Percentiles rank a stretch among this genome's conserved stretches.
Evolutionary conservation across 1,140 invertebrate species (phyloP).

Genomic region (Arion vulgaris): DNA sequence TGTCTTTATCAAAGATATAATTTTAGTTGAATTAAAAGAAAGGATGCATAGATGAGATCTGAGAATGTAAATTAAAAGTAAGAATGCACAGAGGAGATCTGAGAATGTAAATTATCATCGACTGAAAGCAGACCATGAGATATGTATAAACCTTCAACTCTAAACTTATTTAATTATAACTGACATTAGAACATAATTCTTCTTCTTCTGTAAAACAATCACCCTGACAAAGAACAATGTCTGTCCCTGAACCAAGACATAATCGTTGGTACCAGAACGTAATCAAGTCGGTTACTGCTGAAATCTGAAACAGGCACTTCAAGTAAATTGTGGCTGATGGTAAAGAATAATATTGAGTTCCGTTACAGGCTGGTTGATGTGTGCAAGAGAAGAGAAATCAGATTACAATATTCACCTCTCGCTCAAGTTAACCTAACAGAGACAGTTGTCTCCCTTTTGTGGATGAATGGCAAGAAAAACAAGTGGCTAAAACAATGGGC

Average conservation of each 20-base stretch:
- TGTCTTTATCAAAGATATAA: no score
- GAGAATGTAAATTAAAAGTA: no score
- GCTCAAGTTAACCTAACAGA: background rate
- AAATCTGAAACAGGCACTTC: background rate
- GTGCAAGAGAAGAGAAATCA: constrained; percentile 20
- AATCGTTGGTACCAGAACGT: background rate
- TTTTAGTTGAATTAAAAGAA: no score
- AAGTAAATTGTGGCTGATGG: background rate
- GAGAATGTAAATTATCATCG: no score
- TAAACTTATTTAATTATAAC: no score
- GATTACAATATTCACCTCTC: background rate
- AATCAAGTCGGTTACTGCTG: background rate
- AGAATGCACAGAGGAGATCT: no score
- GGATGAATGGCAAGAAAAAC: background rate
- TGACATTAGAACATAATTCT: no score
- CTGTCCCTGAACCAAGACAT: background rate
- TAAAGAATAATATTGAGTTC: background rate
- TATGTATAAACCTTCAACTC: no score
- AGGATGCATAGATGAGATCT: no score
- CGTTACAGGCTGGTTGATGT: background rate
- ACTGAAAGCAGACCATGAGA: no score
- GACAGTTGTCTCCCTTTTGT: constrained; percentile 1
- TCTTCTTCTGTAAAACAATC: background rate
- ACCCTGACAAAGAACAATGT: background rate
- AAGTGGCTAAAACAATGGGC: constrained; percentile 10